Percentiles rank a stretch among this genome's conserved stretches.
These are phyloP conservation scores for Andrena bucephala DNA, from an alignment of 2,888 invertebrate species.

Conservation along the genomic window DNA sequence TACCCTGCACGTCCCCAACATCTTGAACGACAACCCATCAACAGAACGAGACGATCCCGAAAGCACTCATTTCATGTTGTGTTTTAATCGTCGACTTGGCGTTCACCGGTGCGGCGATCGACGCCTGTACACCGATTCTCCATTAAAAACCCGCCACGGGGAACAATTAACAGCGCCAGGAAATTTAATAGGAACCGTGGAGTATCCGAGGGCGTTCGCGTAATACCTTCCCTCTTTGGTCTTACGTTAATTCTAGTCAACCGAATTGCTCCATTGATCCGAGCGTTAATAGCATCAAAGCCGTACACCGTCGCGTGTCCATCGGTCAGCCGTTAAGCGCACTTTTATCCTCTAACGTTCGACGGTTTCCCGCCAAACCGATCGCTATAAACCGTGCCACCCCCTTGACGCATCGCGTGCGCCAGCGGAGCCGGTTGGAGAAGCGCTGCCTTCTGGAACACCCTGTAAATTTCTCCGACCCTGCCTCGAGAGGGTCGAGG, in stretches of 20 bases:
- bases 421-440: conserved; percentile 58
- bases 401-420: conserved; percentile 65
- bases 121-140: not conserved
- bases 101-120: not conserved
- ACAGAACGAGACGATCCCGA: conserved; percentile 15
- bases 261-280: conserved; percentile 39
- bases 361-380: conserved; percentile 65
- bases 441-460: conserved; percentile 72
- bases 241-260: conserved; percentile 31
- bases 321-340: conserved; percentile 53
- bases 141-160: conserved; percentile 22
- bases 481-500: conserved; percentile 33
- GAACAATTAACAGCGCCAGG: conserved; percentile 11
- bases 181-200: conserved; percentile 11
- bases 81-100: not conserved
- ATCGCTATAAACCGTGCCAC: conserved; percentile 46
- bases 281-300: conserved; percentile 48
- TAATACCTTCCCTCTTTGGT: not conserved
- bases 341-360: conserved; percentile 46
- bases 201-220: not conserved
- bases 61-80: not conserved
- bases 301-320: conserved; percentile 31
- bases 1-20: not conserved
- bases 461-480: conserved; percentile 76
- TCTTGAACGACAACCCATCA: not conserved